These are phyloP conservation scores for Camptogramma bilineatum DNA, from an alignment of 2,888 invertebrate species.

Conservation along the genomic window DNA sequence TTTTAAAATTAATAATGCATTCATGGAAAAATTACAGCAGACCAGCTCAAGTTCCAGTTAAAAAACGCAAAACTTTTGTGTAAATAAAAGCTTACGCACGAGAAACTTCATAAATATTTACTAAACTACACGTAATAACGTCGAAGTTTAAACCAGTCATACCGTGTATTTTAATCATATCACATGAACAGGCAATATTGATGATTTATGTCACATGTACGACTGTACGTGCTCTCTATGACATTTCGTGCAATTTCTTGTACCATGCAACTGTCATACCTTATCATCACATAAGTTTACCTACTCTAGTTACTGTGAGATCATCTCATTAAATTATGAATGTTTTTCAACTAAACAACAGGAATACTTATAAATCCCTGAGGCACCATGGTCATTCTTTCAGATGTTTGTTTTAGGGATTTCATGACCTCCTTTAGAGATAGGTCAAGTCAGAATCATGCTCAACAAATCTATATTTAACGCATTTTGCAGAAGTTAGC, in stretches of 20 bases:
- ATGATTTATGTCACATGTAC: neutral
- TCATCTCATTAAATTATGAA: neutral
- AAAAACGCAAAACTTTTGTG: slow-evolving; percentile 11
- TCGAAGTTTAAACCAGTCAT: neutral
- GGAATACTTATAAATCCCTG: neutral
- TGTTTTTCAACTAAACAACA: neutral
- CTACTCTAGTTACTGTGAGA: neutral
- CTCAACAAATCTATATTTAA: no score
- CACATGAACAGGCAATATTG: neutral
- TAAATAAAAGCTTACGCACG: slow-evolving; percentile 2
- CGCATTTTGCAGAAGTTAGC: no score
- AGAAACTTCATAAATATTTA: neutral
- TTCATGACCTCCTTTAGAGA: no score
- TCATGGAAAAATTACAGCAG: slow-evolving; percentile 19
- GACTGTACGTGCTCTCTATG: neutral
- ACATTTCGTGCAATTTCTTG: neutral
- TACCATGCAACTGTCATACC: neutral
- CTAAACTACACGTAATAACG: neutral
- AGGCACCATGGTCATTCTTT: no score
- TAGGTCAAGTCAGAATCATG: no score
- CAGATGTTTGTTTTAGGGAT: no score
- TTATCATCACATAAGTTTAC: slow-evolving; percentile 1
- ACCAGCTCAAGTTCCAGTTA: neutral
- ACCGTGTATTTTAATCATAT: neutral
- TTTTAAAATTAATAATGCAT: slow-evolving; percentile 26